phyloP scores from a whole-genome alignment of 2,113 vertebrate genomes.

The Isurus oxyrinchus region DNA sequence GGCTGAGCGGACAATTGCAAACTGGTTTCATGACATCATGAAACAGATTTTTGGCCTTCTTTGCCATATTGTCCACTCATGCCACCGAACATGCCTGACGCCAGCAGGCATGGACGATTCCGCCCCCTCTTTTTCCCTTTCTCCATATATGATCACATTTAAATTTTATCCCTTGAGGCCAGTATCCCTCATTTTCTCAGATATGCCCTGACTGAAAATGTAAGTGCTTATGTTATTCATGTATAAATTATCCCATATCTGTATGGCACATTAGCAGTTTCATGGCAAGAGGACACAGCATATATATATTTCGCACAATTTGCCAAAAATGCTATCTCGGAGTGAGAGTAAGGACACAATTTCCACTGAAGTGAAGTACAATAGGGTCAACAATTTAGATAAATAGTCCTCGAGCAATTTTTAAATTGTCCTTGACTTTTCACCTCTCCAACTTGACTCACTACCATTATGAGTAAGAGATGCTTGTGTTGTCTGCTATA shows the following conservation, averaged over 20 bases:
- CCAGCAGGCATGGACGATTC: too few relatives aligned
- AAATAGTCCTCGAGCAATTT: background rate
- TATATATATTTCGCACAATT: background rate
- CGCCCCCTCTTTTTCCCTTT: background rate
- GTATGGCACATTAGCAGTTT: background rate
- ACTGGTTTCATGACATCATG: too few relatives aligned
- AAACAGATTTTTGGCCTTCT: too few relatives aligned
- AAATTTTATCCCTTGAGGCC: background rate
- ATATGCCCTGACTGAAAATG: background rate
- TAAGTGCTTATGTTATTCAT: background rate
- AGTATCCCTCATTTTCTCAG: background rate
- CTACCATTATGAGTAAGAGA: background rate
- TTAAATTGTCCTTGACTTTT: conserved; percentile 7
- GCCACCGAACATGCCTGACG: too few relatives aligned
- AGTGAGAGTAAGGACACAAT: too few relatives aligned
- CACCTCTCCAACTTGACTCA: background rate
- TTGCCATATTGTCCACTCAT: too few relatives aligned
- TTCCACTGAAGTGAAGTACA: background rate
- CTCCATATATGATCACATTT: background rate
- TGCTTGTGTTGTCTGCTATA: background rate
- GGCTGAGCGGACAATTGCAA: too few relatives aligned
- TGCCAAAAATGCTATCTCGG: background rate
- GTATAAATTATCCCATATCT: background rate
- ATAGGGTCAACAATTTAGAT: background rate
- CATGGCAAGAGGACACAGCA: background rate